Evolutionary conservation across 1,140 invertebrate genomes (phyloP).

Genomic region (Parapsyche elsis): DNA sequence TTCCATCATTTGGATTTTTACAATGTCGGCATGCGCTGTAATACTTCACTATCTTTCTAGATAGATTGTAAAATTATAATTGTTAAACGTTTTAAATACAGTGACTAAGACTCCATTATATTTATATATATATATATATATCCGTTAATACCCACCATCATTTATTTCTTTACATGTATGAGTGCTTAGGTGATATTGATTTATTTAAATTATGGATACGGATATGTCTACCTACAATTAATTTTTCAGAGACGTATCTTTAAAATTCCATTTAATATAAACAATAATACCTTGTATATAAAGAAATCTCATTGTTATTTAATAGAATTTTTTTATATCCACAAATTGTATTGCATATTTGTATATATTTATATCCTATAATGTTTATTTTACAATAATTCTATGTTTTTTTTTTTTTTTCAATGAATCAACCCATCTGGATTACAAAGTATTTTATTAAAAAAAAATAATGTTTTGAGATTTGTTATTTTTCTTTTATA

Average conservation of each 20-base stretch:
- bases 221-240: background rate
- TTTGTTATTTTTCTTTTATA: background rate
- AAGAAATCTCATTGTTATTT: background rate
- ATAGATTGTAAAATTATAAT: constrained; percentile 1
- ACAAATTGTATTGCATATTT: background rate
- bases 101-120: no score
- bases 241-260: background rate
- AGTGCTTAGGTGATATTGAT: background rate
- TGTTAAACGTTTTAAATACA: background rate
- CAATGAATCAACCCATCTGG: no score
- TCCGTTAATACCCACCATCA: background rate
- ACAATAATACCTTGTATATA: background rate
- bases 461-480: background rate
- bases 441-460: background rate
- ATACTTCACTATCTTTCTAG: constrained; percentile 11
- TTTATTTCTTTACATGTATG: background rate
- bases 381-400: no score
- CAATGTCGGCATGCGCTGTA: constrained; percentile 13
- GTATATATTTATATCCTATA: no score
- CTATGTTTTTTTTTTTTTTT: no score
- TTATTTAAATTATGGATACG: background rate
- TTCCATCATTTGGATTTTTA: constrained; percentile 15
- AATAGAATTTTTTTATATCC: background rate
- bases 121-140: background rate
- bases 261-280: background rate